phyloP scores from a whole-genome alignment of 2,113 vertebrate species.

The Xyliphius kryptos region DNA sequence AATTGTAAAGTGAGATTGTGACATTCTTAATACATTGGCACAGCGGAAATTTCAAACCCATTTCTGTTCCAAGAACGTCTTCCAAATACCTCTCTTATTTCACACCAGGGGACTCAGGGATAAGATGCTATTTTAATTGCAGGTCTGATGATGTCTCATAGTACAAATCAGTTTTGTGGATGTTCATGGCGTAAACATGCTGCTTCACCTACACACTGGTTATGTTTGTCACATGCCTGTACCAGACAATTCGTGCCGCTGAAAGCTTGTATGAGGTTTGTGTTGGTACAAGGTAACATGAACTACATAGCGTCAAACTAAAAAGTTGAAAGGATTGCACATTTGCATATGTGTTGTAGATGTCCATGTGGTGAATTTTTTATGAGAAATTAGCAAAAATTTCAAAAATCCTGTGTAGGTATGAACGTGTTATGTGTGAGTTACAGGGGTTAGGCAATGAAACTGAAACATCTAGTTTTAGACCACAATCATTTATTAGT shows the following conservation, averaged over 20 bases:
- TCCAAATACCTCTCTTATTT: background rate
- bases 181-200: background rate
- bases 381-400: too few relatives aligned
- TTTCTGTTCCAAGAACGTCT: background rate
- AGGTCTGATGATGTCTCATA: background rate
- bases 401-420: too few relatives aligned
- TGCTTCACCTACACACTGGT: background rate
- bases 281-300: background rate
- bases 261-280: background rate
- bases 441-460: too few relatives aligned
- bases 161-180: background rate
- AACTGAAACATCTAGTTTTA: too few relatives aligned
- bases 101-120: background rate
- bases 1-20: background rate
- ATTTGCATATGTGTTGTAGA: background rate
- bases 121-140: background rate
- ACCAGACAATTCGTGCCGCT: background rate
- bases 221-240: background rate
- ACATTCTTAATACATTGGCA: background rate
- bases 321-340: background rate
- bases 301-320: background rate
- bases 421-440: too few relatives aligned
- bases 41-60: background rate
- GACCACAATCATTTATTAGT: too few relatives aligned
- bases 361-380: conserved; percentile 1